These are phyloP conservation scores for Crocuta crocuta DNA, from an alignment of 2,113 vertebrate genomes.

Conservation along the genomic window DNA sequence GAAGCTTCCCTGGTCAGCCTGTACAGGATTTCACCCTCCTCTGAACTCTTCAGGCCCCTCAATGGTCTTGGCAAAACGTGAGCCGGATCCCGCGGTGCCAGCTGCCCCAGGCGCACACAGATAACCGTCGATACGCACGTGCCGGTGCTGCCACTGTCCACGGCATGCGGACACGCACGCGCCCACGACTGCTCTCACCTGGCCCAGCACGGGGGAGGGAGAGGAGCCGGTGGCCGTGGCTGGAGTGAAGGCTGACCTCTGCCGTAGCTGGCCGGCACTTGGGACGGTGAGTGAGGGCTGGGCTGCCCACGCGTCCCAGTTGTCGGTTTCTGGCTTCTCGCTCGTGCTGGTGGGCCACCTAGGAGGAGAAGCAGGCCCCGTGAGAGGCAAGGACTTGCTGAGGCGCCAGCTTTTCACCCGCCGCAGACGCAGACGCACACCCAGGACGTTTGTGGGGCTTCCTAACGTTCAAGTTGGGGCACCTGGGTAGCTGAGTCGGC, in stretches of 20 bases:
- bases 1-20: background rate
- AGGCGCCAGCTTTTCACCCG: fast-evolving
- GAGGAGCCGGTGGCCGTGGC: conserved; percentile 97
- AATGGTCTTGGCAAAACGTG: background rate
- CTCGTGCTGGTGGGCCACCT: conserved; percentile 95
- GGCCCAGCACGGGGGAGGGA: conserved; percentile 96
- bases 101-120: background rate
- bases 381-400: background rate
- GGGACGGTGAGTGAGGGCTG: conserved; percentile 96
- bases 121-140: background rate
- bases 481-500: too few species aligned
- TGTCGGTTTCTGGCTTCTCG: conserved; percentile 93
- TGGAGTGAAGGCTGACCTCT: conserved; percentile 97
- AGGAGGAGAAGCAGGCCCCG: fast-evolving
- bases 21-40: background rate
- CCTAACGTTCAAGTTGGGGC: background rate
- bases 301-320: conserved; percentile 97
- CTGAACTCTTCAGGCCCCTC: background rate
- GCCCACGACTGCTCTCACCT: conserved; percentile 86
- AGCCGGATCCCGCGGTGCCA: background rate
- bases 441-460: fast-evolving
- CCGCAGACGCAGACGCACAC: background rate
- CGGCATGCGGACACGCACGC: fast-evolving
- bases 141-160: fast-evolving
- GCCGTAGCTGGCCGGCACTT: conserved; percentile 93